Conservation (phyloP, 2,888 invertebrate species). For the Folsomia manolachei region DNA sequence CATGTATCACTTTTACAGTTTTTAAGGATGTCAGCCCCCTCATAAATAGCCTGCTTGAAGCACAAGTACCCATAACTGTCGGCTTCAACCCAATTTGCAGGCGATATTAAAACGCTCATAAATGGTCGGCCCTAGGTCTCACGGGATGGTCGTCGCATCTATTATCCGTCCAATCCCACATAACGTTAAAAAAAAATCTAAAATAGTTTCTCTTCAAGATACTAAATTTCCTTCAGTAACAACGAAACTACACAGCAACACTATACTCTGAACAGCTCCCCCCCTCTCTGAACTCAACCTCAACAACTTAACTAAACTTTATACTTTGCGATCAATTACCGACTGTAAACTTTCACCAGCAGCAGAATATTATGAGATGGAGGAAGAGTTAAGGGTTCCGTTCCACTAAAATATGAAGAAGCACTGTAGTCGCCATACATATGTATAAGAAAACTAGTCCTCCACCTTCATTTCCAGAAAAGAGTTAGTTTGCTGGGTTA, state of each 20-base stretch:
- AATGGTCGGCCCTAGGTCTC: conserved; percentile 12
- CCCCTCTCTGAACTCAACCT: neutral
- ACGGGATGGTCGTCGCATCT: neutral
- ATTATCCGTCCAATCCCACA: neutral
- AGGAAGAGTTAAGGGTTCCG: neutral
- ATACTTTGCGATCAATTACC: neutral
- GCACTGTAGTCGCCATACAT: neutral
- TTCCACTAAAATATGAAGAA: neutral
- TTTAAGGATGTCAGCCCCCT: conserved; percentile 11
- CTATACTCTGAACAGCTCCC: too few species aligned
- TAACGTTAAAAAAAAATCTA: too few species aligned
- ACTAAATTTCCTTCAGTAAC: neutral
- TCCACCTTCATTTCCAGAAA: neutral
- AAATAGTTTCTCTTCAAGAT: neutral
- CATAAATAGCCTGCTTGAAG: conserved; percentile 11
- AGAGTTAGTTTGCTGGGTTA: neutral
- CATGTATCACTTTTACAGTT: conserved; percentile 13
- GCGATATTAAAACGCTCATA: conserved; percentile 12
- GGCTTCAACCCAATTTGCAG: conserved; percentile 21
- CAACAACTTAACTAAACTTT: too few species aligned
- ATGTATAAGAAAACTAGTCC: neutral
- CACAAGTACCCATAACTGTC: conserved; percentile 14
- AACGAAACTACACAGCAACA: too few species aligned
- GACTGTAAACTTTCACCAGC: neutral
- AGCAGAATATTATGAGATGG: too few species aligned